Base-by-base conservation (phyloP, 2,113 vertebrate species). In the Thermophis baileyi region DNA sequence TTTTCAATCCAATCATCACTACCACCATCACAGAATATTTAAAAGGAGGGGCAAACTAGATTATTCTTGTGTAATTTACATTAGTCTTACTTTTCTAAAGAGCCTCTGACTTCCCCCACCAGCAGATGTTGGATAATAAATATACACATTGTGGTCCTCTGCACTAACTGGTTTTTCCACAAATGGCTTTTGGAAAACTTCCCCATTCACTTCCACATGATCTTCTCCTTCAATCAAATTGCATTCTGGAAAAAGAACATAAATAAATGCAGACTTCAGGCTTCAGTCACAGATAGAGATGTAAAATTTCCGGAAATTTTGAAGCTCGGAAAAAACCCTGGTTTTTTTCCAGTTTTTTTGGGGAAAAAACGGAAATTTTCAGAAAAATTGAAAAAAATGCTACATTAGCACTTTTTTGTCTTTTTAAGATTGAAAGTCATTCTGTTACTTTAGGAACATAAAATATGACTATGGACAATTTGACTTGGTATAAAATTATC, bases 71-170 rank as follows among this genome's bases (percentile, higher is more conserved):
- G 91, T 14, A 90, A 20, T 50, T 54, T 89, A 91, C 88, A 27
- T 91, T 74, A 93, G 6, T 0, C 93, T 96, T 93, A 98, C 98
- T 98, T 99, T 99, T 92, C 98, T 97, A 95, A 99, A 99, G 60
- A 99, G 98, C 53, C 98, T 98, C 92, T 99, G 98, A 95, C 98
- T 99, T 93, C 98, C 98, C 44, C 98, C 98, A 6, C 98, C 98
- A 60, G 98, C 98, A 92, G 98, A 99, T 5, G 98, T 99, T 91
- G 98, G 98, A 88, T 99, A 99, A 96, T 99, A 99, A 97, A 99
- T 99, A 97, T 99, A 99, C 95, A 99, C 98, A 94, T 99, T 99
- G 96, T 99, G 98, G 97, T 99, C 98, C 95, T 99, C 98, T 14
- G 98, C 98, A 95, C 98, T 98, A 60, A 99, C 98, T 16, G 98